A percentile compares a stretch with the other conserved stretches of the same genome.
These are phyloP conservation scores for Oxygymnocypris stewartii DNA, from an alignment of 2,113 vertebrate species.

Conservation along the genomic window DNA sequence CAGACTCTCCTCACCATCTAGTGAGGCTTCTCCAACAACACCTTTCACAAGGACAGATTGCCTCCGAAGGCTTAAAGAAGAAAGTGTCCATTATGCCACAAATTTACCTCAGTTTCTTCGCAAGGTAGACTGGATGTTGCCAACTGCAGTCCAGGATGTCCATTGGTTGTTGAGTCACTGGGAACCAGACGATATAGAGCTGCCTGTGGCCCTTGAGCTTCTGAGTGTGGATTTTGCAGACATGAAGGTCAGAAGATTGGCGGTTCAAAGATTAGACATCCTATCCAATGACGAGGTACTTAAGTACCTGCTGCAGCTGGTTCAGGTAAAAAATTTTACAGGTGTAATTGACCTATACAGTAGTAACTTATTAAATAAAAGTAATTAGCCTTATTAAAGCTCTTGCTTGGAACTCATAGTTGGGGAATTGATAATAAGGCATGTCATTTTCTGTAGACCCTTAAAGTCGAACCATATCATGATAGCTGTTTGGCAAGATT, in stretches of 20 bases:
- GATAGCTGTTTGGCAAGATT: constrained; percentile 77
- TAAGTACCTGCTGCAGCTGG: constrained; percentile 78
- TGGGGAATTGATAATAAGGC: neutral
- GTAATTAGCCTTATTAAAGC: too few species aligned
- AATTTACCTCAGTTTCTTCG: constrained; percentile 73
- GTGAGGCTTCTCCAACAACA: constrained; percentile 1
- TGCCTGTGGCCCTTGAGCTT: constrained; percentile 75
- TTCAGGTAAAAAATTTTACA: constrained; percentile 69
- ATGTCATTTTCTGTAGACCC: constrained; percentile 63
- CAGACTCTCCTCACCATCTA: neutral
- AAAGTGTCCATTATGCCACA: constrained; percentile 68
- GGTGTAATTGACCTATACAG: neutral
- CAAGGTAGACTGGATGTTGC: constrained; percentile 71
- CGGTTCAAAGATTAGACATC: constrained; percentile 73
- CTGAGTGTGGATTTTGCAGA: constrained; percentile 75
- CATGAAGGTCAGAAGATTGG: constrained; percentile 68
- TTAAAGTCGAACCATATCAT: constrained; percentile 81
- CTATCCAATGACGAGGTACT: constrained; percentile 74
- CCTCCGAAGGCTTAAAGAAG: constrained; percentile 64
- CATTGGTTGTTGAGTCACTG: constrained; percentile 73
- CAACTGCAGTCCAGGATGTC: constrained; percentile 70
- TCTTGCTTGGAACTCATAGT: neutral
- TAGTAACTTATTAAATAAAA: too few species aligned
- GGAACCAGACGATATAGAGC: constrained; percentile 69
- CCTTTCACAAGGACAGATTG: constrained; percentile 12